Percentiles rank a stretch among this genome's conserved stretches.
phyloP scores from a whole-genome alignment of 2,797 vertebrate genomes.

The Pampus argenteus region DNA sequence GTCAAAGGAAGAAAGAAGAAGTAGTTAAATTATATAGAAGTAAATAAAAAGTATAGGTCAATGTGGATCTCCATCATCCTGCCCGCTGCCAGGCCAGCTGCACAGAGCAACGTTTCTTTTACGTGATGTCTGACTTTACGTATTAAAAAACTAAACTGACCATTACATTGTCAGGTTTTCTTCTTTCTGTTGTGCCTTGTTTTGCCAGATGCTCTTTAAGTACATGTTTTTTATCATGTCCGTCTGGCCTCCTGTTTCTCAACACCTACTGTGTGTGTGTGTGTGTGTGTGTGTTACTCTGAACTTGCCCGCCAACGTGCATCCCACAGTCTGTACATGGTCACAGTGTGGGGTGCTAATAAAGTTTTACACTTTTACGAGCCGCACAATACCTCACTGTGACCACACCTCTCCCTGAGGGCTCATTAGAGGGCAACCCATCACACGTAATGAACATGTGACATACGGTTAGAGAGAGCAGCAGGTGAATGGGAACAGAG shows the following conservation, averaged over 20 bases:
- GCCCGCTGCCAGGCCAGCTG: neutral
- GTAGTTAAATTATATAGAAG: conserved; percentile 1
- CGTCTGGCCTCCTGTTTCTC: conserved; percentile 55
- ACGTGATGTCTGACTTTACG: conserved; percentile 17
- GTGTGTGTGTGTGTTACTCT: conserved; percentile 31
- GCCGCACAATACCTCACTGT: conserved; percentile 25
- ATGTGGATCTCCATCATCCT: neutral
- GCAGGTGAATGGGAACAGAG: conserved; percentile 52
- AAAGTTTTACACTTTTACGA: conserved; percentile 66
- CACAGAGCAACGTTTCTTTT: conserved; percentile 5
- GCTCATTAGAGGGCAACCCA: conserved; percentile 44
- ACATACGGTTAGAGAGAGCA: conserved; percentile 3
- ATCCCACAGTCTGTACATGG: conserved; percentile 66
- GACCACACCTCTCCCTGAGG: conserved; percentile 42
- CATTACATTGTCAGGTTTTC: conserved; percentile 23
- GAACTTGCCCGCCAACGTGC: conserved; percentile 19
- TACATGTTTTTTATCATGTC: conserved; percentile 50
- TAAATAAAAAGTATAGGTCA: no score
- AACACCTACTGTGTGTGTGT: conserved; percentile 31
- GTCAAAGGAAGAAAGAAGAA: neutral
- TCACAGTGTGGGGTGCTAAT: conserved; percentile 60
- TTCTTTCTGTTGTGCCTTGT: conserved; percentile 14
- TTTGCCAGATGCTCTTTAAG: conserved; percentile 49
- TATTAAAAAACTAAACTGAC: conserved; percentile 15
- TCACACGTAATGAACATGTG: conserved; percentile 40